These are phyloP conservation scores for Antheraea mylitta DNA, from an alignment of 1,140 invertebrate genomes.

Conservation along the genomic window DNA sequence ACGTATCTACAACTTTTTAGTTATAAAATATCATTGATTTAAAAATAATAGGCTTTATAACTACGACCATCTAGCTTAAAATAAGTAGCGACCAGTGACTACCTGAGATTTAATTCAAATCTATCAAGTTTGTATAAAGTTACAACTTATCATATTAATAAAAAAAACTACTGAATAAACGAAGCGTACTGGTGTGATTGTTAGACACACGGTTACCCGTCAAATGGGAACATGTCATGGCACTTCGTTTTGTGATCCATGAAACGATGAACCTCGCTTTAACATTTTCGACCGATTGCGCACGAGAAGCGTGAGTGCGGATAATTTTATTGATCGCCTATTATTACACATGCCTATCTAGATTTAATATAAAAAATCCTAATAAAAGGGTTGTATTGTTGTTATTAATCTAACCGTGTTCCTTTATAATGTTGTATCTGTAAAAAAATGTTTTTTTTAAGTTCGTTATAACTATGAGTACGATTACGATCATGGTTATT, in stretches of 20 bases:
- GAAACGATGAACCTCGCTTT: conserved; percentile 63
- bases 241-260: conserved; percentile 56
- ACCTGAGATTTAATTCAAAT: background rate
- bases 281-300: conserved; percentile 71
- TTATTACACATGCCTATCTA: conserved; percentile 38
- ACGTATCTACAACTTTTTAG: too few species aligned
- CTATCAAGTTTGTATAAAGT: background rate
- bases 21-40: too few species aligned
- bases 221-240: conserved; percentile 63
- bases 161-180: background rate
- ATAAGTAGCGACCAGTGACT: background rate
- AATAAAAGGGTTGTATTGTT: conserved; percentile 56
- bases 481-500: too few species aligned
- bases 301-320: conserved; percentile 62
- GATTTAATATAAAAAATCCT: conserved; percentile 40
- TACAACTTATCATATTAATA: conserved; percentile 4
- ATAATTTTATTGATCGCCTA: conserved; percentile 74
- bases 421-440: background rate
- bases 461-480: background rate
- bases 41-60: too few species aligned
- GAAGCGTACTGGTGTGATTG: background rate
- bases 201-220: conserved; percentile 28
- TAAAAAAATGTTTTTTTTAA: conserved; percentile 3
- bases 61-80: too few species aligned
- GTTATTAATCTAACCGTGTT: conserved; percentile 7